These are phyloP conservation scores for Trichogramma evanescens DNA, from an alignment of 2,888 invertebrate species.

Conservation along the genomic window DNA sequence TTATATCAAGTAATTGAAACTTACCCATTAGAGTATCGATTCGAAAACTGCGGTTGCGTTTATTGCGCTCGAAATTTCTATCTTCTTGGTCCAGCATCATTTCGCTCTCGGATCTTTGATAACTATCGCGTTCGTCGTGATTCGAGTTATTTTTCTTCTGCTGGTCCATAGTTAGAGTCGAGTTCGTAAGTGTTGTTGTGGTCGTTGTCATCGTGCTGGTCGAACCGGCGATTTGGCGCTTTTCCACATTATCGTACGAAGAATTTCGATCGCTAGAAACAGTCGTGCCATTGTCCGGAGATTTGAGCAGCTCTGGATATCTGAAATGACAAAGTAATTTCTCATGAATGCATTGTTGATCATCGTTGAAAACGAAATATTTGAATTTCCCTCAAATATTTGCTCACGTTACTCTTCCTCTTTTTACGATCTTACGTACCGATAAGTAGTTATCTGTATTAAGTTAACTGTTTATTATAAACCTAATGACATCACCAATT, in stretches of 20 bases:
- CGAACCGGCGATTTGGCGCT: conserved; percentile 27
- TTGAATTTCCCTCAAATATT: too few relatives aligned
- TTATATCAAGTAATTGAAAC: conserved; percentile 29
- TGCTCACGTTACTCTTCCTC: not conserved
- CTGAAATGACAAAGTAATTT: conserved; percentile 39
- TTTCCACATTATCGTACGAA: conserved; percentile 74
- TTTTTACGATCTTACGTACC: not conserved
- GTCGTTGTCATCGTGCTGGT: conserved; percentile 5
- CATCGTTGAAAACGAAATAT: too few relatives aligned
- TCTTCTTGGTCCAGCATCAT: conserved; percentile 54
- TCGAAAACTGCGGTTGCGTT: conserved; percentile 63
- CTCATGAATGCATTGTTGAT: too few relatives aligned
- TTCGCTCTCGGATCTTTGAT: conserved; percentile 43
- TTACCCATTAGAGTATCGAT: conserved; percentile 69
- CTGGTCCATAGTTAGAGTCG: not conserved
- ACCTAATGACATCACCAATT: too few relatives aligned
- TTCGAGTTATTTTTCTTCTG: conserved; percentile 32
- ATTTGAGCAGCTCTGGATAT: conserved; percentile 66
- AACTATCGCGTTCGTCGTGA: conserved; percentile 29
- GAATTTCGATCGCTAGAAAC: conserved; percentile 51
- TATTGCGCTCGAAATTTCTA: conserved; percentile 43
- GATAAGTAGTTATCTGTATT: too few relatives aligned
- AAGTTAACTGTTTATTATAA: too few relatives aligned
- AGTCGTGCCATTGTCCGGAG: conserved; percentile 43
- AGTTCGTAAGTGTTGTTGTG: not conserved